phyloP scores from a whole-genome alignment of 1,140 invertebrate genomes.

The Lerema accius region DNA sequence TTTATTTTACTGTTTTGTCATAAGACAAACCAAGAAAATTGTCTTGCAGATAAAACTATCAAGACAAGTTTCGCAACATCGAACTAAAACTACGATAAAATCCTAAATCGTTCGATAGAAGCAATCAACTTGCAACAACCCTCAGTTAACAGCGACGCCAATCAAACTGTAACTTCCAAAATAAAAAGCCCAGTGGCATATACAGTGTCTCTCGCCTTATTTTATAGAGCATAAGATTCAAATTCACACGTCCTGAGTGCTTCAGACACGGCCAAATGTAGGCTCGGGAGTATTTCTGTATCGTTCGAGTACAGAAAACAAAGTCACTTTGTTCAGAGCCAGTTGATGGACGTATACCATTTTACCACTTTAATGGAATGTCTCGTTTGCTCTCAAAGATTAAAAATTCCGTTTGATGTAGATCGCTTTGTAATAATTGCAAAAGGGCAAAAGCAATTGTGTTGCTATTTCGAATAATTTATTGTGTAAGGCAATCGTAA shows the following conservation, averaged over 20 bases:
- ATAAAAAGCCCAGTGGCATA: constrained; percentile 13
- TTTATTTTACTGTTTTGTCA: neutral
- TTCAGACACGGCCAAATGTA: neutral
- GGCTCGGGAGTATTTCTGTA: constrained; percentile 40
- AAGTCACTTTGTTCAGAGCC: constrained; percentile 38
- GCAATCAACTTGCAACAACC: constrained; percentile 39
- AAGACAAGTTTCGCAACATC: neutral
- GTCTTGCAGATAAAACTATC: neutral
- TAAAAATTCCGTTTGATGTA: constrained; percentile 21
- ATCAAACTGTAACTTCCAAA: constrained; percentile 40
- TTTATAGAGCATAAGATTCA: neutral
- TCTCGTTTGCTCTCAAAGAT: constrained; percentile 12
- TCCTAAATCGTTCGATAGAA: constrained; percentile 20
- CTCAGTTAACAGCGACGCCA: constrained; percentile 45
- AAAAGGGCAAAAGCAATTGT: constrained; percentile 1
- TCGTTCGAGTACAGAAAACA: constrained; percentile 36
- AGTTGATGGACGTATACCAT: constrained; percentile 40
- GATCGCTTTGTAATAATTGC: constrained; percentile 18
- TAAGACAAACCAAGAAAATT: neutral
- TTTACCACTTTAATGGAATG: constrained; percentile 29
- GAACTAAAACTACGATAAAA: constrained; percentile 4
- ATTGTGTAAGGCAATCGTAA: no score
- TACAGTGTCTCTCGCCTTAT: constrained; percentile 10
- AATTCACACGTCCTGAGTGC: neutral
- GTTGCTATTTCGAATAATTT: neutral